phyloP scores from a whole-genome alignment of 2,888 invertebrate genomes.

The Chymomyza amoena region DNA sequence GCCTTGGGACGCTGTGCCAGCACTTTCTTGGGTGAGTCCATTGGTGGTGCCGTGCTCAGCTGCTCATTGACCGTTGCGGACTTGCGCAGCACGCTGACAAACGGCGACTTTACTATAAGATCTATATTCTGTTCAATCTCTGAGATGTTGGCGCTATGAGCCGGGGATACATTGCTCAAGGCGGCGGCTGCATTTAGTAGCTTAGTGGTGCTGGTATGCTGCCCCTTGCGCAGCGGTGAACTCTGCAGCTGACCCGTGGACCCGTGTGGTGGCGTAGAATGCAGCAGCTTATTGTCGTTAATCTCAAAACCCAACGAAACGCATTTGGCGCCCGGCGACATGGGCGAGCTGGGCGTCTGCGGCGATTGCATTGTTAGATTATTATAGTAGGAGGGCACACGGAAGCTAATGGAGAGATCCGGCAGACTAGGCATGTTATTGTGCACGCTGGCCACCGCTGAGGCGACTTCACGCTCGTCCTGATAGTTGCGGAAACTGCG shows the following conservation, averaged over 20 bases:
- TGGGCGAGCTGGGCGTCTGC: conserved; percentile 36
- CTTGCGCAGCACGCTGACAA: conserved; percentile 75
- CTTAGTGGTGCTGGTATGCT: conserved; percentile 39
- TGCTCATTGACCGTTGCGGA: conserved; percentile 51
- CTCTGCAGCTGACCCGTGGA: conserved; percentile 44
- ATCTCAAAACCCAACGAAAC: conserved; percentile 76
- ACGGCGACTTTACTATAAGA: conserved; percentile 75
- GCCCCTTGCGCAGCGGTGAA: conserved; percentile 40
- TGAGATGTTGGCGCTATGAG: conserved; percentile 51
- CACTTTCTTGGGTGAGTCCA: conserved; percentile 11
- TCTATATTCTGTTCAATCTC: conserved; percentile 78
- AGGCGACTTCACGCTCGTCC: conserved; percentile 68
- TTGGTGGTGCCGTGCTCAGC: not conserved
- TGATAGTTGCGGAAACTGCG: conserved; percentile 85
- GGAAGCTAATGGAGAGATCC: conserved; percentile 73
- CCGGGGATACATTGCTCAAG: conserved; percentile 37
- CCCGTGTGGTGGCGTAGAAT: conserved; percentile 37
- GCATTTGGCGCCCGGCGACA: conserved; percentile 52
- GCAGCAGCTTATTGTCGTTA: conserved; percentile 76
- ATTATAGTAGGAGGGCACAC: conserved; percentile 61
- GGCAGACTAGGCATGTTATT: conserved; percentile 77
- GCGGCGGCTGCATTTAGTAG: conserved; percentile 24
- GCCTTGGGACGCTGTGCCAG: conserved; percentile 55
- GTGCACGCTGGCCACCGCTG: conserved; percentile 38
- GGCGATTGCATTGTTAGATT: conserved; percentile 28